Evolutionary conservation across 1,140 invertebrate genomes (phyloP), one percentile per base, ranked within the genome.

Genomic region (Holcopasites calliopsidis): DNA sequence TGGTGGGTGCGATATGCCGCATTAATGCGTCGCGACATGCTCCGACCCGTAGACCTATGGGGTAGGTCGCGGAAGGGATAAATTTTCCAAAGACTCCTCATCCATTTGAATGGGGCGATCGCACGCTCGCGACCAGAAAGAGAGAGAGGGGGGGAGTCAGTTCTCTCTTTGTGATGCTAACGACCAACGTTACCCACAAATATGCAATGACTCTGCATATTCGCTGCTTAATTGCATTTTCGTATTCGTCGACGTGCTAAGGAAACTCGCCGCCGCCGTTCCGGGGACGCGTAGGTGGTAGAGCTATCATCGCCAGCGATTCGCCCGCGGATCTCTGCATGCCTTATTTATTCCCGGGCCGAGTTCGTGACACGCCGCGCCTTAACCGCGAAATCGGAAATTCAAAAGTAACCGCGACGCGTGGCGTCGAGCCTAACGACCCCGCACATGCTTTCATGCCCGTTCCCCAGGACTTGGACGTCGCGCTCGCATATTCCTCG

Each of bases 181-280:
- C 85, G 85, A 83, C 73, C 65, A 82, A 78, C 84, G 83, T 80
- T 87, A 86, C 76, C 85, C 77, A 85, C 88, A 89, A 91, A 90
- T 91, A 92, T 91, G 90, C 90, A 87, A 81, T 74, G 84, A 70
- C 33, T 62, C 84, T 85, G 90, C 89, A 88, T 90, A 91, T 90
- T 88, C 90, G 84, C 84, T 78, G 87, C 87, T 90, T 91, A 92
- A 92, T 92, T 92, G 90, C 89, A 90, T 90, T 90, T 88, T 85
- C 87, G 87, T 87, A 91, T 90, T 88, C 87, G 74, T 31, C 65
- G 44, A 50, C 52, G 77, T 52, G 61, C 10, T 35, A 31, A 13
- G 50, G 23, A 13, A 44, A n/a, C 3, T 21, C 55, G 21, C 6
- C 21, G 10, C n/a, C 33, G n/a, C 47, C 38, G 33, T 44, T 35